Base-by-base conservation (phyloP, 2,113 vertebrate genomes). In the Hystrix cristata region DNA sequence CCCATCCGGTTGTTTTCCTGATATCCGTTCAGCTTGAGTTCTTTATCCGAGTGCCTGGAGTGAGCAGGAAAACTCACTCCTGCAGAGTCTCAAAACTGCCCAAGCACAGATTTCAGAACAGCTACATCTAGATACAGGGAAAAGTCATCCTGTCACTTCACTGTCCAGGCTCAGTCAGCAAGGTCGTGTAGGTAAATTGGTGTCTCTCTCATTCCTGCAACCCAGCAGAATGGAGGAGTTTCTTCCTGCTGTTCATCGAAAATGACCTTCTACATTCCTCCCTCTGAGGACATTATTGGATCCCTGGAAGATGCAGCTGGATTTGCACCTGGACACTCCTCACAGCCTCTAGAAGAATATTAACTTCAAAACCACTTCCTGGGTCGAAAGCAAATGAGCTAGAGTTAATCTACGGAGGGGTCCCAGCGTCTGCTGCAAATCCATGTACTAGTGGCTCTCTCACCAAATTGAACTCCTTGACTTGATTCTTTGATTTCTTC, bases 131-230 rank as follows among this genome's bases (percentile, higher is more conserved):
- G 78, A 62, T 2, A 18, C 16, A 14, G 10, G 34, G 7, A 3
- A 7, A 25, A 34, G 62, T 21, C 4, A 13, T 57, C 55, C 29
- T 13, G 4, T 81, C 4, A 31, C 16, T 21, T 38, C 10, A 10
- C 51, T 81, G 14, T 67, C 64, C 29, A 62, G 46, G 43, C 46
- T 83, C 60, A 88, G 11, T 48, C 78, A 62, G 71, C 43, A 79
- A 76, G 79, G 25, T 65, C 0, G 0, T 1, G 21, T n/a, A 7
- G 2, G 10, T 53, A 27, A 60, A 23, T 71, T 21, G 0, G 23
- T 53, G 21, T 34, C 46, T 14, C 25, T 46, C 34, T 27, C 46
- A 34, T 67, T 71, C 59, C 55, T 21, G 29, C 60, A 18, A 2
- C n/a, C n/a, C 15, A 23, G 2, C 7, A 88, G 60, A 71, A 57